Base-by-base conservation (phyloP, 2,113 vertebrate species). In the Silurus glanis region DNA sequence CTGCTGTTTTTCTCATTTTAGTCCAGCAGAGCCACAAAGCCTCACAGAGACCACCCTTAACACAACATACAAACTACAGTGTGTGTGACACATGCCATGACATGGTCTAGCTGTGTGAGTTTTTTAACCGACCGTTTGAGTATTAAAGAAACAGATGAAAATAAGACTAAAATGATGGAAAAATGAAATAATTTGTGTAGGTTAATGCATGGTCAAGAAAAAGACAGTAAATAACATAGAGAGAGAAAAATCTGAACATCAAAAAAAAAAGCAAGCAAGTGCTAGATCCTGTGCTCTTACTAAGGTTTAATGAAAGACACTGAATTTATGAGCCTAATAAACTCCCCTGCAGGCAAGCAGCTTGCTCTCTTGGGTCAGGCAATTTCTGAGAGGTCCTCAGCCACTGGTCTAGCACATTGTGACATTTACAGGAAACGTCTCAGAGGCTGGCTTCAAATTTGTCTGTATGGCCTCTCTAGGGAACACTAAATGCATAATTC, bases 1-100 rank as follows among this genome's bases (percentile, higher is more conserved):
- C 83, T 86, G 86, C 86, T 89, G 87, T 66, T 91, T 91, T 90
- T 91, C 87, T 90, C 84, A 91, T 89, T 89, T 88, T 87, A 88
- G 85, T 86, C 83, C 85, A 84, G 72, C 76, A 89, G 86, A 87
- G 88, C 51, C 71, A 28, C 85, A 83, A 66, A 85, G 78, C 75
- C 64, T 85, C 85, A 37, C 45, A 72, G 62, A 82, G 55, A 21
- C 58, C 72, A 21, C 55, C 47, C 86, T 87, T 74, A 23, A 72
- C 17, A 72, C 76, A 85, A 86, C 83, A 69, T 87, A 82, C 71
- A 61, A 17, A 80, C 83, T 49, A 69, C 72, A 72, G 64, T 51
- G 47, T 56, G 47, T 47, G 45, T 83, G 84, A 78, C 45, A 88
- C 53, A 28, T 71, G 69, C 78, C 66, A 76, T 75, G 86, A 85